Conservation (phyloP, 2,888 invertebrate genomes). For the Oeneis ivallda region DNA sequence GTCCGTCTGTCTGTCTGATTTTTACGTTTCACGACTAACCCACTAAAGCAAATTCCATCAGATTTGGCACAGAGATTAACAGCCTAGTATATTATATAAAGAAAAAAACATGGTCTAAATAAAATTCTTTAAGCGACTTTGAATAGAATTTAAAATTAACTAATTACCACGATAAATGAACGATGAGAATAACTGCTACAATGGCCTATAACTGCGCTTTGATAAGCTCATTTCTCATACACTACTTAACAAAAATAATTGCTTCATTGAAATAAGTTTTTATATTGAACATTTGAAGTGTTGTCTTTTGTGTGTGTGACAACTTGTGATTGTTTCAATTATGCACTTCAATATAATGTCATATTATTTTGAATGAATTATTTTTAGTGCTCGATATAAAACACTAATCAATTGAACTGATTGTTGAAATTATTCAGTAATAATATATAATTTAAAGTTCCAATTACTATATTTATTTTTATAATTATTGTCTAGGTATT, state of each 20-base stretch:
- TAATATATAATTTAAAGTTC: background rate
- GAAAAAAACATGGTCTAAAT: background rate
- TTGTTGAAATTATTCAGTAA: background rate
- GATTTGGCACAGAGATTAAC: no score
- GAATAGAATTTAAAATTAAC: conserved; percentile 2
- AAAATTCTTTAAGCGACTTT: background rate
- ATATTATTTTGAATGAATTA: no score
- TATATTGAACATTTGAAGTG: conserved; percentile 17
- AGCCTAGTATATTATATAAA: no score
- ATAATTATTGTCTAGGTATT: no score
- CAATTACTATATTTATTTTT: no score
- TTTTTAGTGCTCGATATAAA: no score
- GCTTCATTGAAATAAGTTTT: conserved; percentile 8
- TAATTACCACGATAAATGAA: conserved; percentile 4
- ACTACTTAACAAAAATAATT: background rate
- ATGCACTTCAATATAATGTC: no score
- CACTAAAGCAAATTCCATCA: no score
- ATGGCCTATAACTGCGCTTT: conserved; percentile 1
- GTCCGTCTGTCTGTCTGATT: no score
- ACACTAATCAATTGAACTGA: background rate
- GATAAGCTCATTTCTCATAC: conserved; percentile 16
- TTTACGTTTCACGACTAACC: no score
- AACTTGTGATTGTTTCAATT: conserved; percentile 3
- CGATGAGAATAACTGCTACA: conserved; percentile 16
- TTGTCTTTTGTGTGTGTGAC: conserved; percentile 19